Base-by-base conservation (phyloP, 2,888 invertebrate species). In the Diplolepis rosae region DNA sequence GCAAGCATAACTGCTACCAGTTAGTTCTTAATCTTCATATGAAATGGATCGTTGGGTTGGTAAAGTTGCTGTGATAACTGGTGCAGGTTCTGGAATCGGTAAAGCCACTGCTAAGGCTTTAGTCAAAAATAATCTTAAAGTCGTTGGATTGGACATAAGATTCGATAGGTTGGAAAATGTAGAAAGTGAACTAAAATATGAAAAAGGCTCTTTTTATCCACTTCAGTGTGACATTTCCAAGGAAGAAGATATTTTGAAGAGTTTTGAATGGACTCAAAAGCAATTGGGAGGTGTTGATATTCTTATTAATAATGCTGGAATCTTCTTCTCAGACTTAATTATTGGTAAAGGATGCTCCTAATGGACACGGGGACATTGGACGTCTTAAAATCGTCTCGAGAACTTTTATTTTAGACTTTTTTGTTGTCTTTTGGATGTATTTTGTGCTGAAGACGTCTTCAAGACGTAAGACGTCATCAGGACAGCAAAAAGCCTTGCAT, bases 231-330 rank as follows among this genome's bases (percentile, higher is more conserved):
- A 93, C 80, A 84, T 93, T 7, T 85, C 88, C 3, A 89, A 89
- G 45, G 91, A 91, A 75, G 87, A 89, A 0, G 91, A 92, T 0
- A 91, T 93, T 24, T 80, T 90, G 50, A 83, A 85, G 7, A 90
- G 91, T 42, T 93, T 93, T 82, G 83, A 89, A 32, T 88, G 87
- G 86, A 90, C 91, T 52, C 89, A 91, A 22, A 75, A 88, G n/a
- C 85, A 89, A 1, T 79, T 91, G 1, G 92, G 92, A 0, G 90
- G 91, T 5, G 88, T 92, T 28, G 91, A 92, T 80, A 89, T 93
- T 5, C 87, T 92, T 67, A 84, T 93, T 1, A 93, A 93, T 81
- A 92, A 92, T 80, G 93, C 93, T 1, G 42, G 42, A 18, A 6
- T 0, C 7, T 18, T 2, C 15, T 2, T 7, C 7, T 7, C 5